Evolutionary conservation across 2,888 invertebrate species (phyloP).

Genomic region (Napeogenes sylphis): DNA sequence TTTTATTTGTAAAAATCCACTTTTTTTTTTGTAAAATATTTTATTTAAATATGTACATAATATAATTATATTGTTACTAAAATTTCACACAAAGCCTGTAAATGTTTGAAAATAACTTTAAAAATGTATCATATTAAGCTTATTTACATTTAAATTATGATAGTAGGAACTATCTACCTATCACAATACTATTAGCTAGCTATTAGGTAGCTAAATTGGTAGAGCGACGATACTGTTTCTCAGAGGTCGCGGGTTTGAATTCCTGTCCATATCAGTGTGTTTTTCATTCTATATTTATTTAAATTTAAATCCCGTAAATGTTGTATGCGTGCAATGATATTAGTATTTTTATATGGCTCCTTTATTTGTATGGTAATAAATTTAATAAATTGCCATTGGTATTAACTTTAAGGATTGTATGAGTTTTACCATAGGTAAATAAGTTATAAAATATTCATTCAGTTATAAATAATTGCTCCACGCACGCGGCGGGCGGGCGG

Average conservation of each 20-base stretch:
- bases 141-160: too few species aligned
- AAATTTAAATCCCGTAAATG: slow-evolving; percentile 7
- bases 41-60: not conserved
- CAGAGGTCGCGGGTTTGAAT: too few species aligned
- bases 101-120: too few species aligned
- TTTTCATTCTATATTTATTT: too few species aligned
- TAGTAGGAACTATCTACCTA: too few species aligned
- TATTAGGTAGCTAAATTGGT: too few species aligned
- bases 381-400: slow-evolving; percentile 30
- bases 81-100: too few species aligned
- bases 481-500: slow-evolving; percentile 22
- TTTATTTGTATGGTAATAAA: slow-evolving; percentile 33
- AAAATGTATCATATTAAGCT: too few species aligned
- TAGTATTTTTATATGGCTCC: slow-evolving; percentile 30
- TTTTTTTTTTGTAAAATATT: not conserved
- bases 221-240: too few species aligned
- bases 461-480: slow-evolving; percentile 28
- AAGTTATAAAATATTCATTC: slow-evolving; percentile 24
- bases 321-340: slow-evolving; percentile 18
- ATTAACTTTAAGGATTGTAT: slow-evolving; percentile 28
- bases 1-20: too few species aligned
- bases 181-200: too few species aligned
- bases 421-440: slow-evolving; percentile 25
- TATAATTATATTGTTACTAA: not conserved
- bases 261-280: too few species aligned